These are phyloP conservation scores for Littorina saxatilis DNA, from an alignment of 1,140 invertebrate genomes.

Conservation along the genomic window DNA sequence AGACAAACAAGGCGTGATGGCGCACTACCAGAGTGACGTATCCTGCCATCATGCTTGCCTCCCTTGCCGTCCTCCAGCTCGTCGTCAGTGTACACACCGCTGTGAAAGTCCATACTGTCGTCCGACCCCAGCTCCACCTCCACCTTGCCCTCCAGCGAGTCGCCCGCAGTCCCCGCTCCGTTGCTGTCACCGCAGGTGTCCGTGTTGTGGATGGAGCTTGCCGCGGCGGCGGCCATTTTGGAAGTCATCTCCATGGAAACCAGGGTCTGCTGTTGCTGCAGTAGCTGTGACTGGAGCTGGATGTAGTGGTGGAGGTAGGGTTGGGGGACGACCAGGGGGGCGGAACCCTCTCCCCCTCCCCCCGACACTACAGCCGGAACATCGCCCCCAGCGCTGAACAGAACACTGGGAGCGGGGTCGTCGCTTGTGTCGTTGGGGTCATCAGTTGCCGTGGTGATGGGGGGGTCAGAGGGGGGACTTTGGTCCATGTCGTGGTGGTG, in stretches of 20 bases:
- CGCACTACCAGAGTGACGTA: conserved; percentile 58
- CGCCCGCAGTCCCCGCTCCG: background rate
- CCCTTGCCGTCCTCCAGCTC: conserved; percentile 47
- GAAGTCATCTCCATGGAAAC: conserved; percentile 38
- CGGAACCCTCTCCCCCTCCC: background rate
- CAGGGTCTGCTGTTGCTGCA: conserved; percentile 47
- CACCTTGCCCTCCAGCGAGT: conserved; percentile 7
- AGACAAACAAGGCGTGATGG: no score
- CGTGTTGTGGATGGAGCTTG: background rate
- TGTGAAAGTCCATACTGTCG: conserved; percentile 61
- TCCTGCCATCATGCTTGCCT: conserved; percentile 55
- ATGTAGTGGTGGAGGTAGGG: conserved; percentile 56
- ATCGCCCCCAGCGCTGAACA: background rate
- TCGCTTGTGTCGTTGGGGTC: background rate
- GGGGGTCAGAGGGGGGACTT: background rate
- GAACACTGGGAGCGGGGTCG: background rate
- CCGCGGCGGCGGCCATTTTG: conserved; percentile 23
- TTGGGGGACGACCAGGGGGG: conserved; percentile 51
- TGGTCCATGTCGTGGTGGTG: conserved; percentile 26
- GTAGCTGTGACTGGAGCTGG: conserved; percentile 47
- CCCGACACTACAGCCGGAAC: background rate
- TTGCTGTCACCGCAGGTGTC: background rate
- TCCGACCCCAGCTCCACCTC: conserved; percentile 23
- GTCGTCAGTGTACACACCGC: conserved; percentile 54
- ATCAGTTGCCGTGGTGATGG: background rate